Conservation (phyloP, 2,888 invertebrate genomes). For the Pharmacophagus antenor region DNA sequence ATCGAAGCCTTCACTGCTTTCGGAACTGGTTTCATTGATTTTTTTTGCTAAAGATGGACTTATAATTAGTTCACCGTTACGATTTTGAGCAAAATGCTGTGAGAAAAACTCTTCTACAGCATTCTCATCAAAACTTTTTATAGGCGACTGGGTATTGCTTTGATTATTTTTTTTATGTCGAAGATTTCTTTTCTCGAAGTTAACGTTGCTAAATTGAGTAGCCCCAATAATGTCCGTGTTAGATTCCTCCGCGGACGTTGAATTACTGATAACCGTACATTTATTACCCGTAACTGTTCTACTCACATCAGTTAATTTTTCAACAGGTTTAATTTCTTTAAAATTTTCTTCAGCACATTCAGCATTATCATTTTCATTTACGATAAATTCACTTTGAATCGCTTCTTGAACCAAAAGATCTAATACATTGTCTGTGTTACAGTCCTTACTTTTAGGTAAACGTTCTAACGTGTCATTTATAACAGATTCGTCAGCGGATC, state of each 20-base stretch:
- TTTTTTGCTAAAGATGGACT: constrained; percentile 59
- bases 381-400: constrained; percentile 35
- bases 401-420: constrained; percentile 58
- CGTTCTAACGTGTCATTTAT: constrained; percentile 55
- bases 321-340: constrained; percentile 27
- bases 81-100: constrained; percentile 50
- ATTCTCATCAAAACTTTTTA: constrained; percentile 37
- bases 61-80: constrained; percentile 42
- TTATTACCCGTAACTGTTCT: constrained; percentile 30
- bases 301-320: constrained; percentile 26
- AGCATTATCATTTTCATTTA: constrained; percentile 29
- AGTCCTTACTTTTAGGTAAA: constrained; percentile 47
- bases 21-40: constrained; percentile 58
- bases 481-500: constrained; percentile 50
- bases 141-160: neutral
- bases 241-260: constrained; percentile 55
- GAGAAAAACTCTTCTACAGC: constrained; percentile 56
- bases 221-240: constrained; percentile 52
- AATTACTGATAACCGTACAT: constrained; percentile 39
- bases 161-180: constrained; percentile 15
- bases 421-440: constrained; percentile 47
- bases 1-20: constrained; percentile 49
- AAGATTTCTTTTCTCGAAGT: constrained; percentile 19
- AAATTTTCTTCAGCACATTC: constrained; percentile 1
- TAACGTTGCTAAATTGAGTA: constrained; percentile 47